Percentiles rank a stretch among this genome's conserved stretches.
phyloP scores from a whole-genome alignment of 2,797 vertebrate genomes.

The Acanthornis magna region DNA sequence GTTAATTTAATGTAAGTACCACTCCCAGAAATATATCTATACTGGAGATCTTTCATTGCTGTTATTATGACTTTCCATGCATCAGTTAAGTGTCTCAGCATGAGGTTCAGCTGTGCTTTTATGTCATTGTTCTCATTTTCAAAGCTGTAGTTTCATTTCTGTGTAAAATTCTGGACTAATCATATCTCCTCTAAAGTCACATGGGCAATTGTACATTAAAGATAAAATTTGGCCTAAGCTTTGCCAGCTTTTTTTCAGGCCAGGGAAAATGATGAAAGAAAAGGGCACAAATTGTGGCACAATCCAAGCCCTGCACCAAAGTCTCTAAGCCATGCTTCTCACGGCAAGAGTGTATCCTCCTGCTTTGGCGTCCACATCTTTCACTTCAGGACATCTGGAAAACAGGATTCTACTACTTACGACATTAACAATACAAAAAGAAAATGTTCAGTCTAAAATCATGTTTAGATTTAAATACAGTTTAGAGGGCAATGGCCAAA shows the following conservation, averaged over 20 bases:
- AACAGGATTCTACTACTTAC: neutral
- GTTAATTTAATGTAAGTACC: neutral
- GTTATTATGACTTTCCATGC: neutral
- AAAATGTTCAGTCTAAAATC: neutral
- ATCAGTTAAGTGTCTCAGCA: neutral
- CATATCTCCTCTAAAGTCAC: neutral
- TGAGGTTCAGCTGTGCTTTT: neutral
- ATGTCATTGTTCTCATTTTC: conserved; percentile 23
- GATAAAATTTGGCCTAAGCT: neutral
- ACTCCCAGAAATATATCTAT: neutral
- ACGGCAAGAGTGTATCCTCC: neutral
- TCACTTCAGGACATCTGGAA: neutral
- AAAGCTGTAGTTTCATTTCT: conserved; percentile 20
- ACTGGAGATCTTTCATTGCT: neutral
- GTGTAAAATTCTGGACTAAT: conserved; percentile 10
- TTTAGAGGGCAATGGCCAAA: neutral
- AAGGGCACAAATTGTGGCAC: neutral
- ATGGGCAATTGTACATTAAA: neutral
- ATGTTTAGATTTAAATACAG: neutral
- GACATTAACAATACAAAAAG: neutral
- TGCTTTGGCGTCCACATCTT: neutral
- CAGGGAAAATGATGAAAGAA: neutral
- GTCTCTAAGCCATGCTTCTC: neutral
- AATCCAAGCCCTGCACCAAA: neutral
- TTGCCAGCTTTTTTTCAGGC: neutral